Conservation (phyloP, 2,797 vertebrate species). For the Peromyscus eremicus region DNA sequence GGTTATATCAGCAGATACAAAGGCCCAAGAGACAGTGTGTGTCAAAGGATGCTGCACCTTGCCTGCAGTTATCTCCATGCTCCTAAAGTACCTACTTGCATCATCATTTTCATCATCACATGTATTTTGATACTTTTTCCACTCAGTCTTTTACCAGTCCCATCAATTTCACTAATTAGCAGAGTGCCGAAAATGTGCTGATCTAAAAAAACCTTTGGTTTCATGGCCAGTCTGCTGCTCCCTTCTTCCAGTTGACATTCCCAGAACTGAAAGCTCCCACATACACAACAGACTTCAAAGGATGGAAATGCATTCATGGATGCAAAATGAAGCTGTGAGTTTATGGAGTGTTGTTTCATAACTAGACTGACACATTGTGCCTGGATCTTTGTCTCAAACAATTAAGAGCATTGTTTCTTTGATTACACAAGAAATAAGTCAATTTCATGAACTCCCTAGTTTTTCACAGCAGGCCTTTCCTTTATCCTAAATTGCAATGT, state of each 20-base stretch:
- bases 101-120: conserved; percentile 48
- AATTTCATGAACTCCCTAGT: conserved; percentile 70
- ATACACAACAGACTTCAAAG: conserved; percentile 69
- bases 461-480: conserved; percentile 41
- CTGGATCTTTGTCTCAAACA: conserved; percentile 82
- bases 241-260: conserved; percentile 79
- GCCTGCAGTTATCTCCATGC: neutral
- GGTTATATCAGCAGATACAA: conserved; percentile 21
- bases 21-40: conserved; percentile 9
- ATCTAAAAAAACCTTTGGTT: conserved; percentile 66
- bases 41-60: neutral
- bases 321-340: conserved; percentile 82
- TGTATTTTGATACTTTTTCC: conserved; percentile 59
- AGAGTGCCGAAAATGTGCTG: conserved; percentile 65
- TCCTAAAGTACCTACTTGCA: neutral
- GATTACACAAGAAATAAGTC: conserved; percentile 72
- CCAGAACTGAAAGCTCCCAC: conserved; percentile 79
- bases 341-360: conserved; percentile 87
- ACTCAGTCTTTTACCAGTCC: conserved; percentile 61
- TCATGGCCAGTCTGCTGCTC: conserved; percentile 53
- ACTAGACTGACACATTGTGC: conserved; percentile 81
- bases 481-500: conserved; percentile 14
- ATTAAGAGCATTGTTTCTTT: conserved; percentile 81
- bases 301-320: conserved; percentile 82
- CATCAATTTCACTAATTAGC: conserved; percentile 73